Conservation (phyloP, 2,888 invertebrate species). For the Gandaritis pyraliata region DNA sequence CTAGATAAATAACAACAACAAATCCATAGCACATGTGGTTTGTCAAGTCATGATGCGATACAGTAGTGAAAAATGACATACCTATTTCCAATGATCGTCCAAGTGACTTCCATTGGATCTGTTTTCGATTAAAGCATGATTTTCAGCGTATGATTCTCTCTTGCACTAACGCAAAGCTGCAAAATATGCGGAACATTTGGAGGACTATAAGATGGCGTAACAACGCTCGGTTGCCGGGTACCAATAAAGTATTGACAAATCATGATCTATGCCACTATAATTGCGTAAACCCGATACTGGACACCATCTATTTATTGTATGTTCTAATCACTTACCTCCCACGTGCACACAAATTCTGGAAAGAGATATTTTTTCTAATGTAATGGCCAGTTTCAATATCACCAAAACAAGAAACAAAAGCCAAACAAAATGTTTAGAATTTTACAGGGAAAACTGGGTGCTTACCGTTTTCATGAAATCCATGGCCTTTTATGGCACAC, state of each 20-base stretch:
- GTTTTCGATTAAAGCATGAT: conserved; percentile 66
- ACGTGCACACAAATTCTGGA: conserved; percentile 83
- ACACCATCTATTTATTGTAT: conserved; percentile 68
- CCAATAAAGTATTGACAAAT: conserved; percentile 80
- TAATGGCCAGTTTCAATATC: conserved; percentile 84
- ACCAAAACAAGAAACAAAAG: conserved; percentile 85
- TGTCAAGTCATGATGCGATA: conserved; percentile 74
- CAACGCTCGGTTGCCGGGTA: conserved; percentile 83
- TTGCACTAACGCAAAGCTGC: conserved; percentile 68
- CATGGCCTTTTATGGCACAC: conserved; percentile 84
- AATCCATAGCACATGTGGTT: conserved; percentile 80
- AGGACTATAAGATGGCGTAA: conserved; percentile 84
- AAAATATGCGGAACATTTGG: conserved; percentile 81
- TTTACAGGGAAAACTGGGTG: conserved; percentile 58
- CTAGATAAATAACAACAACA: conserved; percentile 76
- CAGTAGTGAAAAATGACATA: conserved; percentile 78
- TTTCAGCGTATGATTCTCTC: conserved; percentile 68
- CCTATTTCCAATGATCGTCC: conserved; percentile 69
- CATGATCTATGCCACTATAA: conserved; percentile 70
- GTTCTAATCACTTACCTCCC: conserved; percentile 81
- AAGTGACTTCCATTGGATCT: conserved; percentile 65
- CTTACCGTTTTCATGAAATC: conserved; percentile 86
- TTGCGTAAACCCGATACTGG: conserved; percentile 68
- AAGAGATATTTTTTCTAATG: conserved; percentile 85
- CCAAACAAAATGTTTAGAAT: conserved; percentile 77